phyloP scores from a whole-genome alignment of 2,888 invertebrate genomes.

The Eledone cirrhosa region DNA sequence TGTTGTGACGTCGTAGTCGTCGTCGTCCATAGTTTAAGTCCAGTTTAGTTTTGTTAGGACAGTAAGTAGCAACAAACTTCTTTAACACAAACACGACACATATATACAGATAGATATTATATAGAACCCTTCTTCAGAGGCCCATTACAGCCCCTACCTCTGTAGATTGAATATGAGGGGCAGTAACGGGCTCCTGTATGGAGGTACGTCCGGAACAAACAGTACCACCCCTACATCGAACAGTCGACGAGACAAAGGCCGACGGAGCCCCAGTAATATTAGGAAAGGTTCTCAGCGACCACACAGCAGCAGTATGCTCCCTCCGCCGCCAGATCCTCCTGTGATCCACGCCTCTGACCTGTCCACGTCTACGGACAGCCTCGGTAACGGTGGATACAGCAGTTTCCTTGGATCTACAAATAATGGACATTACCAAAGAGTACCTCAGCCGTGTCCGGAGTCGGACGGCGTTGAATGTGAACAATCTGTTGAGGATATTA shows the following conservation, averaged over 20 bases:
- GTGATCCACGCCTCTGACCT: constrained; percentile 10
- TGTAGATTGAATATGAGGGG: background rate
- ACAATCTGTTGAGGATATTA: too few relatives aligned
- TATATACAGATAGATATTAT: too few relatives aligned
- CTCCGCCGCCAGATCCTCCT: constrained; percentile 13
- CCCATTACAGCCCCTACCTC: too few relatives aligned
- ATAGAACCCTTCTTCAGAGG: too few relatives aligned
- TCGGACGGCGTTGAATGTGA: too few relatives aligned
- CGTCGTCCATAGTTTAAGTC: too few relatives aligned
- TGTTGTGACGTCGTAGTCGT: too few relatives aligned
- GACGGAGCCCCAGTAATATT: background rate
- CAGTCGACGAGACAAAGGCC: constrained; percentile 5
- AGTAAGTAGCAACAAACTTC: too few relatives aligned
- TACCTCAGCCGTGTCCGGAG: constrained; percentile 11
- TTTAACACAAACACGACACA: too few relatives aligned
- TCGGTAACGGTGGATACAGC: constrained; percentile 25
- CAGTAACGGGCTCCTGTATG: constrained; percentile 14
- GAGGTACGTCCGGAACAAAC: background rate
- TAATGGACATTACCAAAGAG: constrained; percentile 23
- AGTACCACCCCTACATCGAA: background rate
- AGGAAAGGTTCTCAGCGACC: background rate
- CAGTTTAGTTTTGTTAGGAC: too few relatives aligned
- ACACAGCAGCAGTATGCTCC: constrained; percentile 18
- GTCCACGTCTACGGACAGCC: constrained; percentile 15
- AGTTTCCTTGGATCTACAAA: constrained; percentile 24